phyloP scores from a whole-genome alignment of 2,888 invertebrate genomes.

The Sinodicranocentrus sp. region DNA sequence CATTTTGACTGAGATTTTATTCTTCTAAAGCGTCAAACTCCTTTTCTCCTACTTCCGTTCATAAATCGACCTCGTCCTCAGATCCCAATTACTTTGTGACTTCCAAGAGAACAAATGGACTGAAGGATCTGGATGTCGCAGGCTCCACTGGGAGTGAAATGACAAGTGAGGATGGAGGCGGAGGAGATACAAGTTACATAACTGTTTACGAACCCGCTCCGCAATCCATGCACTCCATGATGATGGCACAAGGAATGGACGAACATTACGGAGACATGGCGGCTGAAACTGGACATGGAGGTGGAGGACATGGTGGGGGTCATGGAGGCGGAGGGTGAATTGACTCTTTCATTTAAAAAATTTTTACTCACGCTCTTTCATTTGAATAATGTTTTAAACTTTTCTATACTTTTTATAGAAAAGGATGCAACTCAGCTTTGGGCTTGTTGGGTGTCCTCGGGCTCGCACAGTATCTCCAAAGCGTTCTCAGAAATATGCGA shows the following conservation, averaged over 20 bases:
- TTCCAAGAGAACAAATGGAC: slow-evolving; percentile 10
- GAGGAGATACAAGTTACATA: slow-evolving; percentile 42
- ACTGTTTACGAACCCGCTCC: slow-evolving; percentile 42
- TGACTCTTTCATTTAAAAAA: not conserved
- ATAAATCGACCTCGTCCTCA: slow-evolving; percentile 39
- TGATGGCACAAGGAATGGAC: not conserved
- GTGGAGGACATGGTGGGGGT: slow-evolving; percentile 42
- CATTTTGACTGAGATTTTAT: no score
- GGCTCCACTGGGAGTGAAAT: slow-evolving; percentile 30
- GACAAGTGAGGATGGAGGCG: slow-evolving; percentile 18
- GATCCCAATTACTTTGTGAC: slow-evolving; percentile 58
- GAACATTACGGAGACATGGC: slow-evolving; percentile 50
- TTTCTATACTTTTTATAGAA: no score
- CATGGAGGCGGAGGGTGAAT: slow-evolving; percentile 38
- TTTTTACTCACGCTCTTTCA: no score
- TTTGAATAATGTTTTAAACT: no score
- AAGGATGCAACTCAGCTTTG: slow-evolving; percentile 73
- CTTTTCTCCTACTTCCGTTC: slow-evolving; percentile 51
- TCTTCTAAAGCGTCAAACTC: slow-evolving; percentile 50
- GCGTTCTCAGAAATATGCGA: slow-evolving; percentile 50
- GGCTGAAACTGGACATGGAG: slow-evolving; percentile 36
- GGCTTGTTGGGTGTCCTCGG: slow-evolving; percentile 74
- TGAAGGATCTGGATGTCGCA: slow-evolving; percentile 57
- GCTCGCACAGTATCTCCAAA: slow-evolving; percentile 71
- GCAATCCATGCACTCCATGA: no score